Evolutionary conservation across 2,797 vertebrate species (phyloP).

Genomic region (Gouania willdenowi): DNA sequence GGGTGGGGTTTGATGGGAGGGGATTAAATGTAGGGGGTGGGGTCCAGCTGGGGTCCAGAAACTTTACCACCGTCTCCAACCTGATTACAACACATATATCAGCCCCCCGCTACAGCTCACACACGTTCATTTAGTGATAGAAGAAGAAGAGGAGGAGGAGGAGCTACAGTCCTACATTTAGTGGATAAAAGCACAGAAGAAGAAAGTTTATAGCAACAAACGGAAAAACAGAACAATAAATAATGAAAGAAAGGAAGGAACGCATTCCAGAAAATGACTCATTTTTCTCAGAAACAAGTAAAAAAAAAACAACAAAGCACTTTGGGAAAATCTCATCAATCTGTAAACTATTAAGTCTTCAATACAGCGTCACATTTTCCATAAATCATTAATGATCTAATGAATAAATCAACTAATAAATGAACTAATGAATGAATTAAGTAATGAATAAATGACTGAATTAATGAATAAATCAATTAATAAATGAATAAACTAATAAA

Average conservation of each 20-base stretch:
- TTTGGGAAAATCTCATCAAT: too few species aligned
- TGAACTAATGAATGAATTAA: too few species aligned
- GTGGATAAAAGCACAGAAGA: constrained; percentile 50
- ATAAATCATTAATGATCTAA: too few species aligned
- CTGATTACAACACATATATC: constrained; percentile 3
- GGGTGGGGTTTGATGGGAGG: constrained; percentile 61
- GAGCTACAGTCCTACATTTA: constrained; percentile 9
- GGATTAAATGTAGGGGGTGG: constrained; percentile 36
- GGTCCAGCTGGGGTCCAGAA: constrained; percentile 1
- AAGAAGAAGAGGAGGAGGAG: background rate
- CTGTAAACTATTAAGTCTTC: too few species aligned
- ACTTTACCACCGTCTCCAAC: background rate
- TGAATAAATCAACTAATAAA: too few species aligned
- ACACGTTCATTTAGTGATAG: background rate
- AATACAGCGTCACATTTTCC: too few species aligned
- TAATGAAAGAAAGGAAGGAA: constrained; percentile 19
- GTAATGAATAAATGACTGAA: too few species aligned
- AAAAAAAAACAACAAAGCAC: too few species aligned
- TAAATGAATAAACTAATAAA: too few species aligned
- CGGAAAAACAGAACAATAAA: constrained; percentile 28
- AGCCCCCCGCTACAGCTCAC: background rate
- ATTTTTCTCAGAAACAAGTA: too few species aligned
- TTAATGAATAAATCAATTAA: too few species aligned
- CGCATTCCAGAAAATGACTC: constrained; percentile 19
- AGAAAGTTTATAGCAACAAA: constrained; percentile 4